These are phyloP conservation scores for Slavum lentiscoides DNA, from an alignment of 2,888 invertebrate genomes.

Conservation along the genomic window DNA sequence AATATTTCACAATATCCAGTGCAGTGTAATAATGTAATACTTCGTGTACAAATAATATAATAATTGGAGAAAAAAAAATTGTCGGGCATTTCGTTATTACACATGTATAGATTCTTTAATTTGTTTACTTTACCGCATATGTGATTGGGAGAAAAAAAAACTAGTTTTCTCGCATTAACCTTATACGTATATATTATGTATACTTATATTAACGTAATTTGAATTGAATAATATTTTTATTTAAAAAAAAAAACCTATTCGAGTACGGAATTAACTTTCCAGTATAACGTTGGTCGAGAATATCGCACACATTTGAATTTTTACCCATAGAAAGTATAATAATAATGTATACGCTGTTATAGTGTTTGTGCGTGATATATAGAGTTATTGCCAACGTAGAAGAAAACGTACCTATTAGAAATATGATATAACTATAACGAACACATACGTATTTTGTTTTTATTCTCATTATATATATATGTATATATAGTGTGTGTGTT, in stretches of 20 bases:
- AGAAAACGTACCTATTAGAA: slow-evolving; percentile 19
- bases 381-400: not conserved
- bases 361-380: not conserved
- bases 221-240: slow-evolving; percentile 8
- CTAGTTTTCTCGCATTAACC: not conserved
- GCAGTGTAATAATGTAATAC: too few relatives aligned
- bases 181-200: not conserved
- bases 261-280: slow-evolving; percentile 21
- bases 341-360: not conserved
- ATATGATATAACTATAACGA: slow-evolving; percentile 27
- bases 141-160: too few relatives aligned
- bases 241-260: not conserved
- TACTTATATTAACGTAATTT: slow-evolving; percentile 14
- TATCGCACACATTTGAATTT: slow-evolving; percentile 18
- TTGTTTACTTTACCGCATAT: too few relatives aligned
- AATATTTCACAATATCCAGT: too few relatives aligned
- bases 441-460: too few relatives aligned
- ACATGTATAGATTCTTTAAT: too few relatives aligned
- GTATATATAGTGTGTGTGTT: too few relatives aligned
- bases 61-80: too few relatives aligned
- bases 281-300: slow-evolving; percentile 14
- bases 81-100: too few relatives aligned
- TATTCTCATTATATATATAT: too few relatives aligned
- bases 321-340: slow-evolving; percentile 23
- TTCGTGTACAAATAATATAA: too few relatives aligned